Percentiles rank a stretch among this genome's conserved stretches.
These are phyloP conservation scores for Cisticola juncidis DNA, from an alignment of 2,113 vertebrate species.

Conservation along the genomic window DNA sequence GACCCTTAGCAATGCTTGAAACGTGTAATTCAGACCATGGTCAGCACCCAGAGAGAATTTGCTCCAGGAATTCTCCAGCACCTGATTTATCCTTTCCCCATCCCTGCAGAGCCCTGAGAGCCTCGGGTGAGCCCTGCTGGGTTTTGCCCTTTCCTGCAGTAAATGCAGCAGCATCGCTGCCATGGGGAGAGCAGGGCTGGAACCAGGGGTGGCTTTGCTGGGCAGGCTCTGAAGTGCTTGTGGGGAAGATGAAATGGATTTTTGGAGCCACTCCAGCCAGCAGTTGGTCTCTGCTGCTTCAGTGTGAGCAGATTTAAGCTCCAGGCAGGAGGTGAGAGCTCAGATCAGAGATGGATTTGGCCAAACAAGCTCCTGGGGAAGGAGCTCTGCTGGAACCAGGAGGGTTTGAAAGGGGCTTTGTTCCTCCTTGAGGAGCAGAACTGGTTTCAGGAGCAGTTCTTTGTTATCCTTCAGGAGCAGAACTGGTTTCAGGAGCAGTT, in stretches of 20 bases:
- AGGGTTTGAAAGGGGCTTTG: not conserved
- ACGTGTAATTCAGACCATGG: too few species aligned
- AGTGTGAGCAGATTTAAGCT: not conserved
- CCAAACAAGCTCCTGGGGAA: not conserved
- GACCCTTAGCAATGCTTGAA: too few species aligned
- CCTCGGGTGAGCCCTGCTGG: not conserved
- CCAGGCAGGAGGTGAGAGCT: not conserved
- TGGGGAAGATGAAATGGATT: not conserved
- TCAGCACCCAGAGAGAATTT: not conserved
- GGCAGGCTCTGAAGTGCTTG: not conserved
- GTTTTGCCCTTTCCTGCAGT: not conserved
- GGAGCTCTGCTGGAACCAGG: not conserved
- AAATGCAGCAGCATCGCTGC: not conserved
- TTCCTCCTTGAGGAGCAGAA: not conserved
- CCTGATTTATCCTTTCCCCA: not conserved
- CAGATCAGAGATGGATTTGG: not conserved
- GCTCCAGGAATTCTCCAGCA: not conserved
- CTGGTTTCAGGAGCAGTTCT: too few species aligned
- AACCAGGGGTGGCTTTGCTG: not conserved
- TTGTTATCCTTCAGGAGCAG: too few species aligned
- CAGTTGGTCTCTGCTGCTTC: not conserved
- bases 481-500: too few species aligned
- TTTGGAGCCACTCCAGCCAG: slow-evolving; percentile 13
- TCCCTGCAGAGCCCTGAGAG: not conserved
- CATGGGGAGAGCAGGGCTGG: not conserved